These are phyloP conservation scores for Fragum whitleyi DNA, from an alignment of 2,888 invertebrate genomes.

Conservation along the genomic window DNA sequence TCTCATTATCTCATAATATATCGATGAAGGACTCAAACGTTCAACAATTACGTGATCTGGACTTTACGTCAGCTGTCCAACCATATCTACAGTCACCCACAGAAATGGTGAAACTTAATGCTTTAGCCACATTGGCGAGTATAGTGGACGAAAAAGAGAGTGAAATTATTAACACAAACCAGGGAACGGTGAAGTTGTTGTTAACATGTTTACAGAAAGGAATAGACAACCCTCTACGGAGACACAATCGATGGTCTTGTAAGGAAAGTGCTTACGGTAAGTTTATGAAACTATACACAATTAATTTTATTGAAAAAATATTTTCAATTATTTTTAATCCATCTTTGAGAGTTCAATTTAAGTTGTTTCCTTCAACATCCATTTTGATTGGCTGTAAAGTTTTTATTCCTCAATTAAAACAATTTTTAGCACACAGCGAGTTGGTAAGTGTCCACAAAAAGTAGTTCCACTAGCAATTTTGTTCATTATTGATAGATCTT, in stretches of 20 bases:
- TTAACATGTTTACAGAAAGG: constrained; percentile 34
- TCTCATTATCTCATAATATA: constrained; percentile 40
- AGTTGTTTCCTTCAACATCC: background rate
- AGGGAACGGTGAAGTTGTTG: constrained; percentile 23
- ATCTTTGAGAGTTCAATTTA: background rate
- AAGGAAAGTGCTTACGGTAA: constrained; percentile 62
- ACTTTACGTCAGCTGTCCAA: constrained; percentile 46
- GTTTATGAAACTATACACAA: no score
- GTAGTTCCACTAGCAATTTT: no score
- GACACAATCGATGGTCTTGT: constrained; percentile 60
- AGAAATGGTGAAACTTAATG: constrained; percentile 53
- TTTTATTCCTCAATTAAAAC: no score
- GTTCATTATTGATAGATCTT: no score
- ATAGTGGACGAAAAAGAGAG: constrained; percentile 71
- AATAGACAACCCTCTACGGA: constrained; percentile 16
- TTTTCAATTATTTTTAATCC: background rate
- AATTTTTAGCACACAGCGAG: no score
- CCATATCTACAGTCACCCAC: constrained; percentile 60
- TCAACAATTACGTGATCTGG: constrained; percentile 36
- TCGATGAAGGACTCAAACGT: constrained; percentile 45
- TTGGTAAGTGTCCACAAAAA: no score
- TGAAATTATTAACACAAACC: constrained; percentile 60
- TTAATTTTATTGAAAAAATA: background rate
- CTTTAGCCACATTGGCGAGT: constrained; percentile 67
- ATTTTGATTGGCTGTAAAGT: no score